Evolutionary conservation across 1,140 invertebrate genomes (phyloP).

Genomic region (Sycophila sp.): DNA sequence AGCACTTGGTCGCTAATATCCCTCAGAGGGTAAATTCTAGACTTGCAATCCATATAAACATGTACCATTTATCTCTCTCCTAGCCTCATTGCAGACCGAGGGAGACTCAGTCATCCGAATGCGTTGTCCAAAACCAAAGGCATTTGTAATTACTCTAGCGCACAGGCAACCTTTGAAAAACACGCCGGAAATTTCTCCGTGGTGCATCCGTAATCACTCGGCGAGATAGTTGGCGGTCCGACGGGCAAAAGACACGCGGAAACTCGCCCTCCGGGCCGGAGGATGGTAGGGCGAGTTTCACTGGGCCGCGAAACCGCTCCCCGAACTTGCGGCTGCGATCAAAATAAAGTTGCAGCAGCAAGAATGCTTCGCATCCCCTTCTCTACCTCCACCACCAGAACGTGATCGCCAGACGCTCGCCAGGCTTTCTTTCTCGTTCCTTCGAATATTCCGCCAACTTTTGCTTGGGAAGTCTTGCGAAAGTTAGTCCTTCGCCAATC

Average conservation of each 20-base stretch:
- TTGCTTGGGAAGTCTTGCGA: no score
- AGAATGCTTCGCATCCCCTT: no score
- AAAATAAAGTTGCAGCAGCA: no score
- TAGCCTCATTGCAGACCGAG: background rate
- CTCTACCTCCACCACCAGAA: no score
- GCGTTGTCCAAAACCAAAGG: background rate
- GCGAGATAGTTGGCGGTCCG: background rate
- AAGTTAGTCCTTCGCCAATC: conserved; percentile 6
- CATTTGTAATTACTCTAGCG: background rate
- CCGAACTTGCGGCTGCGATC: background rate
- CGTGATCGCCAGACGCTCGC: conserved; percentile 10
- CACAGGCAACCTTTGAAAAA: no score
- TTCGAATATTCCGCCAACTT: background rate
- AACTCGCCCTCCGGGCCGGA: background rate
- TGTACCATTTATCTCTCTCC: no score
- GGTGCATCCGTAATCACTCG: background rate
- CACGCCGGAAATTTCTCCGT: background rate
- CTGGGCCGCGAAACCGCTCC: background rate
- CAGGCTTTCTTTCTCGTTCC: conserved; percentile 20
- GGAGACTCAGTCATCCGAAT: background rate
- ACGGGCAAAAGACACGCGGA: background rate
- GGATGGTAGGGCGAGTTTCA: background rate
- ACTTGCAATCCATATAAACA: no score
- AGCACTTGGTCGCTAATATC: no score
- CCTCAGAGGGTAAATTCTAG: no score